phyloP scores from a whole-genome alignment of 2,888 invertebrate species.

The Folsomia candida region DNA sequence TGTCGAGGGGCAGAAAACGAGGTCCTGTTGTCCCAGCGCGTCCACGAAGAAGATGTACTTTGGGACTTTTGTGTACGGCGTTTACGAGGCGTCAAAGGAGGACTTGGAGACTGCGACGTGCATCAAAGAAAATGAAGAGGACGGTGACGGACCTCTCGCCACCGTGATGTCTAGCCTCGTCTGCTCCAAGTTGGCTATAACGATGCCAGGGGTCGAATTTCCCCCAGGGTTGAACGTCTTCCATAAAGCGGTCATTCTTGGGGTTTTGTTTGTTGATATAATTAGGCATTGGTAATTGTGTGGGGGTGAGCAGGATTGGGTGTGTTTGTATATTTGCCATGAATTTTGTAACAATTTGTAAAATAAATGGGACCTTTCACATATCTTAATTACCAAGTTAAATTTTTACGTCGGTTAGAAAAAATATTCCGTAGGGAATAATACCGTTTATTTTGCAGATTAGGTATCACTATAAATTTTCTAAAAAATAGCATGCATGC shows the following conservation, averaged over 20 bases:
- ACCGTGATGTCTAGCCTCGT: background rate
- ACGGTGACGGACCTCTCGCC: background rate
- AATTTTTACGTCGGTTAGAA: too few species aligned
- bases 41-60: background rate
- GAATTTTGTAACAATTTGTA: background rate
- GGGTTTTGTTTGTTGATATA: background rate
- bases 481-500: too few species aligned
- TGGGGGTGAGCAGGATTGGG: background rate
- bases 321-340: background rate
- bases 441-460: too few species aligned
- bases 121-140: background rate
- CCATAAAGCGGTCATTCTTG: background rate
- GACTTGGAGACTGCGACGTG: background rate
- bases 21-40: background rate
- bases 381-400: background rate
- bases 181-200: background rate
- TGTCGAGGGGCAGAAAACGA: background rate
- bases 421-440: too few species aligned
- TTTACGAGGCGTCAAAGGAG: background rate
- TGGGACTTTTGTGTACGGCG: background rate
- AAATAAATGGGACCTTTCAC: background rate
- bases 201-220: background rate
- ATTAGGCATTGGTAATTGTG: background rate
- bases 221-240: background rate
- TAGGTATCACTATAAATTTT: too few species aligned